phyloP scores from a whole-genome alignment of 2,888 invertebrate species.

The Sarcophaga variegata region DNA sequence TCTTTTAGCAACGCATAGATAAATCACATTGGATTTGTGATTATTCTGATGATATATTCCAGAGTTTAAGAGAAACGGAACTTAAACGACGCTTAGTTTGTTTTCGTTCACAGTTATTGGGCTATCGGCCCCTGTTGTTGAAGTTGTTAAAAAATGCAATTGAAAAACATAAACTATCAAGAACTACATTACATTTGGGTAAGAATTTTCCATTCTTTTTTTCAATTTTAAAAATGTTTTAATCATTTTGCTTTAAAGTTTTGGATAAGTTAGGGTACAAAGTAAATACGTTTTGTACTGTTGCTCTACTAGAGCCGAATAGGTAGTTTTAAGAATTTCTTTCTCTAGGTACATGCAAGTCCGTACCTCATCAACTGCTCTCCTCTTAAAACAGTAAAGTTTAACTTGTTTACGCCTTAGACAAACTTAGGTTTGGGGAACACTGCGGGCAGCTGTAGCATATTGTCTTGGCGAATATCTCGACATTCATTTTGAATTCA shows the following conservation, averaged over 20 bases:
- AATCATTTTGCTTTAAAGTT: not conserved
- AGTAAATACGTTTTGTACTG: too few relatives aligned
- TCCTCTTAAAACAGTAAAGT: too few relatives aligned
- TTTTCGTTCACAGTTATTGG: conserved; percentile 75
- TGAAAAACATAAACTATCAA: conserved; percentile 73
- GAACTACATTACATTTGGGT: conserved; percentile 79
- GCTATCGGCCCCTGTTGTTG: conserved; percentile 74
- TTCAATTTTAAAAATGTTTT: not conserved
- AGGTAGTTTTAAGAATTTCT: too few relatives aligned
- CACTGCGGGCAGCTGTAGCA: too few relatives aligned
- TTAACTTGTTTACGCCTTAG: too few relatives aligned
- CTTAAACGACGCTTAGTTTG: conserved; percentile 73
- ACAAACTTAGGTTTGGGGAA: too few relatives aligned
- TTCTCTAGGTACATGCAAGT: too few relatives aligned
- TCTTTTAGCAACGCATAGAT: conserved; percentile 47
- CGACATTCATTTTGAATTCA: too few relatives aligned
- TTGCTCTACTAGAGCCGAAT: too few relatives aligned
- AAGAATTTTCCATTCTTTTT: conserved; percentile 40
- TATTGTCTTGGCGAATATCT: too few relatives aligned
- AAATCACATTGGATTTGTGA: conserved; percentile 76
- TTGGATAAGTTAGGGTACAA: not conserved
- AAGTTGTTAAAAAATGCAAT: conserved; percentile 74
- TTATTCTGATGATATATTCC: conserved; percentile 78
- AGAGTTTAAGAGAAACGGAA: conserved; percentile 77
- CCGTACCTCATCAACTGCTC: too few relatives aligned